These are phyloP conservation scores for Cephalopterus ornatus DNA, from an alignment of 2,113 vertebrate species.

Conservation along the genomic window DNA sequence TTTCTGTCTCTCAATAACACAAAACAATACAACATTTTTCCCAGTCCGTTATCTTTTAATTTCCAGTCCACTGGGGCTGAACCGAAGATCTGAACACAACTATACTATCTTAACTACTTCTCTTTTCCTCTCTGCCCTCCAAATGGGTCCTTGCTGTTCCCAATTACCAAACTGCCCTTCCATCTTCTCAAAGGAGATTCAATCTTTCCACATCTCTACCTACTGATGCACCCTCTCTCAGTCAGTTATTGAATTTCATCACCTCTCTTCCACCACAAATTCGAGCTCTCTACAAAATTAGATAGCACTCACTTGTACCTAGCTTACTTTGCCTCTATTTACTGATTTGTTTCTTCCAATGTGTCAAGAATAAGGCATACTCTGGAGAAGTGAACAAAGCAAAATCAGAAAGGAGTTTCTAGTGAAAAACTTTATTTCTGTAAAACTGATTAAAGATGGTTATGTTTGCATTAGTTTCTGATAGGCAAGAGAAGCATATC, in stretches of 20 bases:
- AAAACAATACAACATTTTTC: neutral
- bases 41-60: neutral
- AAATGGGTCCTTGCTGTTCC: constrained; percentile 11
- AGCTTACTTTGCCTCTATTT: neutral
- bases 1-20: neutral
- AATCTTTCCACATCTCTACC: constrained; percentile 13
- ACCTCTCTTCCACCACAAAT: neutral
- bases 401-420: neutral
- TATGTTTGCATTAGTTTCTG: neutral
- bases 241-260: neutral
- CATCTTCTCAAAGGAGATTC: constrained; percentile 20
- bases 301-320: neutral
- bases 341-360: neutral
- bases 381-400: neutral
- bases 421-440: neutral
- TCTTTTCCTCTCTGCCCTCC: constrained; percentile 4
- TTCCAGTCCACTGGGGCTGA: neutral
- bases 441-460: neutral
- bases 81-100: neutral
- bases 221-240: neutral
- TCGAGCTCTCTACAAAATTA: neutral
- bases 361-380: neutral
- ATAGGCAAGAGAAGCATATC: neutral
- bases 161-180: constrained; percentile 26
- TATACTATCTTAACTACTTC: neutral